A percentile compares a stretch with the other conserved stretches of the same genome.
Conservation (phyloP, 2,113 vertebrate genomes). For the Tetrao urogallus region DNA sequence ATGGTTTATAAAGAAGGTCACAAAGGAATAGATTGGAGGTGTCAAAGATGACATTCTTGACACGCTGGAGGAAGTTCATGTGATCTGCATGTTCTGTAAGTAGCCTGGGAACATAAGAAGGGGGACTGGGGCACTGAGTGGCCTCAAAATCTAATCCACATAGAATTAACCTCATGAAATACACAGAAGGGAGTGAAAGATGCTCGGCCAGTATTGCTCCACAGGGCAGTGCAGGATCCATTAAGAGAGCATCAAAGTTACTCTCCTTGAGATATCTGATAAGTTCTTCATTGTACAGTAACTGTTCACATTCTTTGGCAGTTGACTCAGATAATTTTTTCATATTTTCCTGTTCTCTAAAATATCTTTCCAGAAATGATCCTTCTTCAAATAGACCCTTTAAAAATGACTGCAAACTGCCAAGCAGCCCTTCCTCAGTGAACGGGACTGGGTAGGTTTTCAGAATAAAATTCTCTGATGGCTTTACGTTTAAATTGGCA, state of each 20-base stretch:
- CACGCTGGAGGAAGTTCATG: conserved; percentile 85
- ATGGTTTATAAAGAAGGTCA: conserved; percentile 57
- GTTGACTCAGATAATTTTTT: background rate
- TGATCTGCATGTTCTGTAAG: conserved; percentile 47
- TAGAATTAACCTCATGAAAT: conserved; percentile 77
- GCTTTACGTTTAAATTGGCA: too few relatives aligned
- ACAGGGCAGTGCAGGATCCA: conserved; percentile 84
- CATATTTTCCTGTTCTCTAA: background rate
- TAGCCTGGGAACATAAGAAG: conserved; percentile 76
- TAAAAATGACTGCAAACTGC: background rate
- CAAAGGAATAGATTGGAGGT: conserved; percentile 69
- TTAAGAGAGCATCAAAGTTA: conserved; percentile 79
- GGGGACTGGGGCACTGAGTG: conserved; percentile 78
- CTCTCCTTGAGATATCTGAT: conserved; percentile 66
- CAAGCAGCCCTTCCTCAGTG: conserved; percentile 20
- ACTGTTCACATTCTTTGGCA: conserved; percentile 7
- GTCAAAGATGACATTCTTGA: conserved; percentile 74
- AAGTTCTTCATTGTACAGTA: conserved; percentile 79
- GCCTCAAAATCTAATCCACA: conserved; percentile 78
- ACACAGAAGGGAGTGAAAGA: conserved; percentile 75
- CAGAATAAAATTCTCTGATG: too few relatives aligned
- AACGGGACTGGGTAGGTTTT: conserved; percentile 73
- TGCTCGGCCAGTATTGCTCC: conserved; percentile 82
- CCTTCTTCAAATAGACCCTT: background rate
- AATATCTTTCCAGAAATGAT: conserved; percentile 69